Percentiles rank a stretch among this genome's conserved stretches.
Conservation (phyloP, 2,888 invertebrate genomes). For the Mesoligia furuncula region DNA sequence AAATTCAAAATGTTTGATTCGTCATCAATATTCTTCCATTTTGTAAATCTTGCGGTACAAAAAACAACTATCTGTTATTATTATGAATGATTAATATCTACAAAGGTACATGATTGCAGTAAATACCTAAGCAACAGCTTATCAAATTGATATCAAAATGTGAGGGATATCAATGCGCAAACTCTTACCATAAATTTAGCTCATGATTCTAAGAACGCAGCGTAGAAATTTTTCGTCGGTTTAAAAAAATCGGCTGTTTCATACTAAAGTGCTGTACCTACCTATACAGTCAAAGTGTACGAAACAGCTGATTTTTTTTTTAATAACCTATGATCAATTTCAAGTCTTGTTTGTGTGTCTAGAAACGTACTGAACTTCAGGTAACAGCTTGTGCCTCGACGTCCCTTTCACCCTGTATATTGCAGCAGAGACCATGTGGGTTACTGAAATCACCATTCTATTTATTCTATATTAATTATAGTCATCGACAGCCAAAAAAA, state of each 20-base stretch:
- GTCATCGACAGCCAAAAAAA: too few species aligned
- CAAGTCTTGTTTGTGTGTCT: background rate
- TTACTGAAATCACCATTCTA: background rate
- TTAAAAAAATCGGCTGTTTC: too few species aligned
- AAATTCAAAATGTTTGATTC: slow-evolving; percentile 22
- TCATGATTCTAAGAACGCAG: too few species aligned
- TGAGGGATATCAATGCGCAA: too few species aligned
- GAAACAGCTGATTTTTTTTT: background rate
- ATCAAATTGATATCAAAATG: background rate
- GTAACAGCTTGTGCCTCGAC: background rate
- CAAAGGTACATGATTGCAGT: background rate
- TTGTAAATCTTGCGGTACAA: slow-evolving; percentile 55
- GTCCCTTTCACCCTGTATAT: background rate
- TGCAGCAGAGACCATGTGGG: background rate
- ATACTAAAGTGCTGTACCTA: too few species aligned
- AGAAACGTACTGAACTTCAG: too few species aligned
- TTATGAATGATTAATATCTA: slow-evolving; percentile 53
- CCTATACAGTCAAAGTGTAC: too few species aligned
- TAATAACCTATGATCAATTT: background rate
- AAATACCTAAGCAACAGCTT: background rate
- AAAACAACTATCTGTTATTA: slow-evolving; percentile 32
- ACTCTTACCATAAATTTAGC: too few species aligned
- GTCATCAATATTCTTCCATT: slow-evolving; percentile 34
- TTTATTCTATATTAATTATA: background rate
- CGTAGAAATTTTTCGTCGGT: too few species aligned